These are phyloP conservation scores for Bos taurus DNA, from an alignment of 2,113 vertebrate genomes.

Conservation along the genomic window ARS-UCD2.0 NC_037349.1:52344501-52345000, in stretches of 20 bases:
- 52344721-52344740: neutral
- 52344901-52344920: neutral
- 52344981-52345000: neutral
- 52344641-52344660: neutral
- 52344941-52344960: neutral
- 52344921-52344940: neutral
- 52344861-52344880: neutral
- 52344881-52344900: neutral
- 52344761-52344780: neutral
- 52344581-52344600: neutral
- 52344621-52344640: neutral
- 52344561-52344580: neutral
- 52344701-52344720: neutral
- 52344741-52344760: neutral
- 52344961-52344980: neutral
- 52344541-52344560: neutral
- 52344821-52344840: neutral
- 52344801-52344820: neutral
- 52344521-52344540: neutral
- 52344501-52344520: neutral
- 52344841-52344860: neutral
- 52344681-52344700: neutral
- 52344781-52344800: neutral
- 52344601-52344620: neutral
- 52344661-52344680: neutral